A percentile compares a stretch with the other conserved stretches of the same genome.
These are phyloP conservation scores for Rugalucina vietnamica DNA, from an alignment of 2,888 invertebrate species.

Conservation along the genomic window DNA sequence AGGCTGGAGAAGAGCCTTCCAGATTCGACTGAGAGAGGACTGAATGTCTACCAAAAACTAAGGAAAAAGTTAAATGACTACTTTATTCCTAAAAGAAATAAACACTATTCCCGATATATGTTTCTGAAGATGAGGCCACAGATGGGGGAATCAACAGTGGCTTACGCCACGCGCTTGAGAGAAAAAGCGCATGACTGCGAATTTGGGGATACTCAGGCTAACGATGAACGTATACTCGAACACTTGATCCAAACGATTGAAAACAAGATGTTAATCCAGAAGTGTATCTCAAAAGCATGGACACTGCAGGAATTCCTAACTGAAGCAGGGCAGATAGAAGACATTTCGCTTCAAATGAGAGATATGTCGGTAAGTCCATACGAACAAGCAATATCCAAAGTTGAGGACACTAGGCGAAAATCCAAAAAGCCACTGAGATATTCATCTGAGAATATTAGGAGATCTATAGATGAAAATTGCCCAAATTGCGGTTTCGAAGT, in stretches of 20 bases:
- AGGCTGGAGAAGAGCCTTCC: no score
- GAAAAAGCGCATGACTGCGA: neutral
- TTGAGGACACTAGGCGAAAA: neutral
- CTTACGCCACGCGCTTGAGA: constrained; percentile 1
- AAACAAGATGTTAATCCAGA: neutral
- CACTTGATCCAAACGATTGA: constrained; percentile 5
- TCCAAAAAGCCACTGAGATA: neutral
- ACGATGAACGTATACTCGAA: constrained; percentile 8
- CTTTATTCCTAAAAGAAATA: no score
- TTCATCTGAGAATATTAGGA: neutral
- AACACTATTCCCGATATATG: no score
- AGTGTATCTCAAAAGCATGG: neutral
- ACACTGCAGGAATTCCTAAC: neutral
- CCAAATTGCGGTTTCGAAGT: neutral
- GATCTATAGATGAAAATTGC: neutral
- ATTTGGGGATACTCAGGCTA: neutral
- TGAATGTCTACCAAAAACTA: no score
- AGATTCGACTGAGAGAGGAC: no score
- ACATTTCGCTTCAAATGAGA: neutral
- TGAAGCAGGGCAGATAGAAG: constrained; percentile 1
- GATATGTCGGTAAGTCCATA: neutral
- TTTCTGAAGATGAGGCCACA: neutral
- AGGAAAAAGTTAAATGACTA: no score
- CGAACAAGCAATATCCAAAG: neutral
- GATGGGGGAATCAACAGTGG: neutral